Evolutionary conservation across 2,113 vertebrate species (phyloP).

Genomic region (Amphilophus citrinellus): DNA sequence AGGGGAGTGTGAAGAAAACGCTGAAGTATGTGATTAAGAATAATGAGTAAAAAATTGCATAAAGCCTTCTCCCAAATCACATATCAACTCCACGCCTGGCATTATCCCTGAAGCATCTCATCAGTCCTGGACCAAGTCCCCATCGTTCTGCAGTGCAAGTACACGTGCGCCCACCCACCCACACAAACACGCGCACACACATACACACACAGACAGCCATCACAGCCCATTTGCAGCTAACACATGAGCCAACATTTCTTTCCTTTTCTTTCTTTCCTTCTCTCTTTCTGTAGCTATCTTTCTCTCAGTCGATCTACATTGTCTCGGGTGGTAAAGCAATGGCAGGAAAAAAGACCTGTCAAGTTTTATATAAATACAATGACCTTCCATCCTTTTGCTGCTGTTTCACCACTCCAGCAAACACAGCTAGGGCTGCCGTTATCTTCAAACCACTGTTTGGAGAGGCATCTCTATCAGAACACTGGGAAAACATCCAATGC

Average conservation of each 20-base stretch:
- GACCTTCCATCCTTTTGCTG: constrained; percentile 57
- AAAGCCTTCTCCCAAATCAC: constrained; percentile 84
- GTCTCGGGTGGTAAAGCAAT: constrained; percentile 41
- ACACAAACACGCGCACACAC: constrained; percentile 26
- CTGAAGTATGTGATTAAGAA: constrained; percentile 87
- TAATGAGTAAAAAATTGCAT: constrained; percentile 87
- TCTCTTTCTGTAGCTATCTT: constrained; percentile 8
- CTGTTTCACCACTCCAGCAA: constrained; percentile 60
- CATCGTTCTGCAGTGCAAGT: constrained; percentile 61
- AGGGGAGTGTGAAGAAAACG: constrained; percentile 78
- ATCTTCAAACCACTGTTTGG: constrained; percentile 76
- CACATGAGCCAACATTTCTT: constrained; percentile 61
- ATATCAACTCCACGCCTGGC: constrained; percentile 82
- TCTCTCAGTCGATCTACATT: constrained; percentile 40
- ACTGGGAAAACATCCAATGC: constrained; percentile 73
- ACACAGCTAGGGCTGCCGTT: constrained; percentile 56
- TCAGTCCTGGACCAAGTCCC: constrained; percentile 80
- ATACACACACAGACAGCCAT: constrained; percentile 46
- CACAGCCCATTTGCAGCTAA: constrained; percentile 72
- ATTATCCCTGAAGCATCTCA: constrained; percentile 83
- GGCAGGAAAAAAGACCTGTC: constrained; percentile 64
- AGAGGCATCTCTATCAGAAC: constrained; percentile 76
- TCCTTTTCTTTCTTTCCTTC: constrained; percentile 5
- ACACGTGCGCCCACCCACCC: constrained; percentile 57
- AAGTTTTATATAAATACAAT: constrained; percentile 66